phyloP scores from a whole-genome alignment of 2,113 vertebrate species.

The Stegastes partitus region DNA sequence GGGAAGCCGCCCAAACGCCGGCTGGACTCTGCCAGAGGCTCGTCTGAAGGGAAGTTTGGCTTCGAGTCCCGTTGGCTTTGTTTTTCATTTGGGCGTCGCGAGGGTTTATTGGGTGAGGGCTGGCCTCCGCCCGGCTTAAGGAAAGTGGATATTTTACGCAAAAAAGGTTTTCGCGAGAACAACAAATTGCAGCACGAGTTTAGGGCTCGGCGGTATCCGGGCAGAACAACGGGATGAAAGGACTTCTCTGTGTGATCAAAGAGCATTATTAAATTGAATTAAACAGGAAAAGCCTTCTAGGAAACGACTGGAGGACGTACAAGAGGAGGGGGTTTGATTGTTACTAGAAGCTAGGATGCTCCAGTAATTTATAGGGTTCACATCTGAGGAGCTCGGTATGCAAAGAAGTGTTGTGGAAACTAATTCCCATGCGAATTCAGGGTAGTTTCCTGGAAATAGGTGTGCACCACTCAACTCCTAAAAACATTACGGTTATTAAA shows the following conservation, averaged over 20 bases:
- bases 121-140: conserved; percentile 17
- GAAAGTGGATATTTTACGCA: conserved; percentile 20
- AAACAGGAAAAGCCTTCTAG: conserved; percentile 3
- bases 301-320: rapidly evolving
- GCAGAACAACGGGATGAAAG: not conserved
- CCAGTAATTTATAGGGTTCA: not conserved
- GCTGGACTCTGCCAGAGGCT: conserved; percentile 14
- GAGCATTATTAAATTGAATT: not conserved
- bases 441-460: too few species aligned
- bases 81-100: conserved; percentile 33
- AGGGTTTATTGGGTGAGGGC: conserved; percentile 51
- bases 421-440: too few species aligned
- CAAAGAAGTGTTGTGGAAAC: too few species aligned
- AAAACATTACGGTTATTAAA: too few species aligned
- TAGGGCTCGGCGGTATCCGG: not conserved
- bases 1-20: conserved; percentile 32
- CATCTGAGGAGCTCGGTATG: too few species aligned
- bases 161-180: conserved; percentile 33
- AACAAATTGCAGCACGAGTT: not conserved
- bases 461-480: too few species aligned
- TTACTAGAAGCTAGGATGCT: not conserved
- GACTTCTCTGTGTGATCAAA: not conserved
- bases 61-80: conserved; percentile 32
- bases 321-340: not conserved
- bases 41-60: conserved; percentile 31